Evolutionary conservation across 2,797 vertebrate species (phyloP).

Genomic region (Allobates femoralis): DNA sequence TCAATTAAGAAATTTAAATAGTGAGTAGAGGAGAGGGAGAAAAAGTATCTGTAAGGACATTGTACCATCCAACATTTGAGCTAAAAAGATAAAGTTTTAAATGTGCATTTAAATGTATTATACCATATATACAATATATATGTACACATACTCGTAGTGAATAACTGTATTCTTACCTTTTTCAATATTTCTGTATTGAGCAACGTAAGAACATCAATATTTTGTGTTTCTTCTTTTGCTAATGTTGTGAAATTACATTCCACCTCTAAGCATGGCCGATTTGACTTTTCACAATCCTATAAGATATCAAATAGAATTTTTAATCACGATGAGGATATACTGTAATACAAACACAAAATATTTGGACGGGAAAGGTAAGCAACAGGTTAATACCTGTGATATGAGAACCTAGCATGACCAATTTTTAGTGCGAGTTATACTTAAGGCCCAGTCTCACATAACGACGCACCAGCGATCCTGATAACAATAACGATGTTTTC

Average conservation of each 20-base stretch:
- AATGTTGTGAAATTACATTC: constrained; percentile 87
- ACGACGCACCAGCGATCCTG: too few relatives aligned
- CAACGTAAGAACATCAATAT: constrained; percentile 87
- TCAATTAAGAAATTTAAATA: too few relatives aligned
- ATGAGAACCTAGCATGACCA: not conserved
- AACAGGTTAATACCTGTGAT: not conserved
- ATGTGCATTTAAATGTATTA: too few relatives aligned
- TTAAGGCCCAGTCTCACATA: too few relatives aligned
- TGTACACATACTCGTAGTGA: not conserved
- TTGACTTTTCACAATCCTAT: constrained; percentile 93
- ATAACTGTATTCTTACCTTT: constrained; percentile 77
- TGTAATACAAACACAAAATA: not conserved
- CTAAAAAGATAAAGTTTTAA: too few relatives aligned
- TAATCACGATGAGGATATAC: not conserved
- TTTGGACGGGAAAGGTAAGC: too few relatives aligned
- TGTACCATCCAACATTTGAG: too few relatives aligned
- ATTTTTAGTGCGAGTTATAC: not conserved
- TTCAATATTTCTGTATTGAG: constrained; percentile 97
- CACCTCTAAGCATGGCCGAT: constrained; percentile 85
- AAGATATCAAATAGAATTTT: constrained; percentile 38
- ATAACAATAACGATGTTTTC: too few relatives aligned
- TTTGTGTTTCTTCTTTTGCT: constrained; percentile 87
- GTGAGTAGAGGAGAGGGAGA: too few relatives aligned
- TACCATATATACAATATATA: too few relatives aligned
- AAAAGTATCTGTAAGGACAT: too few relatives aligned